phyloP scores from a whole-genome alignment of 2,888 invertebrate genomes.

The Rapana venosa region DNA sequence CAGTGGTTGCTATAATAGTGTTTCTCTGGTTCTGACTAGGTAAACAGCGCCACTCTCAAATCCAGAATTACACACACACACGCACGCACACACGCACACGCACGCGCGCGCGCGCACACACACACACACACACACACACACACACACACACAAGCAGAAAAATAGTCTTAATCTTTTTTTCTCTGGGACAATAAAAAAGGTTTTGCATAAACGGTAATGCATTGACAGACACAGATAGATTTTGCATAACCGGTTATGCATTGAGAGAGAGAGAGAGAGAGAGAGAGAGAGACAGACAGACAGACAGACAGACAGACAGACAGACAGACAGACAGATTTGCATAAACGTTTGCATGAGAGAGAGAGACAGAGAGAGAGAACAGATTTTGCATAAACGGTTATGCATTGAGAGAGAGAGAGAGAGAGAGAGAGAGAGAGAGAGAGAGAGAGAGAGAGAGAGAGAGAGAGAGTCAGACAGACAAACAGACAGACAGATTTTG shows the following conservation, averaged over 20 bases:
- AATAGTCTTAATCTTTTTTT: no score
- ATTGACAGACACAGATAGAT: not conserved
- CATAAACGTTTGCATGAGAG: no score
- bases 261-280: not conserved
- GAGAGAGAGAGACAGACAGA: not conserved
- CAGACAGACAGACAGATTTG: not conserved
- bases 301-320: not conserved
- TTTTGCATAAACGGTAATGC: no score
- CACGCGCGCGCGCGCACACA: not conserved
- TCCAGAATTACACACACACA: not conserved
- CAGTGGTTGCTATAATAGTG: no score
- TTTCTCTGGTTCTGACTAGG: not conserved
- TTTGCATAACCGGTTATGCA: no score
- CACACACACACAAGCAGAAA: no score
- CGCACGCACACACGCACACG: constrained; percentile 4
- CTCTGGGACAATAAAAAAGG: no score
- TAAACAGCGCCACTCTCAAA: not conserved
- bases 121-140: no score
- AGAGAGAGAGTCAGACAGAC: not conserved
- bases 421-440: not conserved
- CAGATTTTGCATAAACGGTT: no score
- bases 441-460: not conserved
- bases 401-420: not conserved
- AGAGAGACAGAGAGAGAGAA: not conserved
- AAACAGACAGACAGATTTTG: not conserved